A percentile compares a stretch with the other conserved stretches of the same genome.
phyloP scores from a whole-genome alignment of 2,797 vertebrate species.

The Eupleurogrammus muticus region DNA sequence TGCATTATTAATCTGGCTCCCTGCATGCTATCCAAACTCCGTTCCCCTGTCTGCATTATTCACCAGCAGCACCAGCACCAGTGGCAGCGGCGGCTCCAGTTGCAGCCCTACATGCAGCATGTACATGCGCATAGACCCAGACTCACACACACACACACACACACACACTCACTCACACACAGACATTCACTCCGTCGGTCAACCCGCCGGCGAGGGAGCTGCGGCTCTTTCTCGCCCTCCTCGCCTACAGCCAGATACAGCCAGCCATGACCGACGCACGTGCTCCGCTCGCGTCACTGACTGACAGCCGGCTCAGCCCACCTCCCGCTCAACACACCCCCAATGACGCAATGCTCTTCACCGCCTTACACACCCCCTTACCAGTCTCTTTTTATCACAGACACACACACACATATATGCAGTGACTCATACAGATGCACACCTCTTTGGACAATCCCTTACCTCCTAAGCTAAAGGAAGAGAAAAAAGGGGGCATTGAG shows the following conservation, averaged over 20 bases:
- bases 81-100: slow-evolving; percentile 71
- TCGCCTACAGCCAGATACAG: slow-evolving; percentile 77
- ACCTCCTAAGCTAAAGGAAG: slow-evolving; percentile 27
- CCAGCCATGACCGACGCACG: slow-evolving; percentile 85
- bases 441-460: slow-evolving; percentile 32
- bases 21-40: slow-evolving; percentile 71
- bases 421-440: slow-evolving; percentile 56
- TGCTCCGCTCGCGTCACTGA: slow-evolving; percentile 87
- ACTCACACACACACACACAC: slow-evolving; percentile 30
- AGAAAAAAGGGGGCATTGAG: not conserved
- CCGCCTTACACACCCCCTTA: slow-evolving; percentile 58
- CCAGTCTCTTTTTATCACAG: slow-evolving; percentile 42
- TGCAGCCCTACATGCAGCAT: slow-evolving; percentile 65
- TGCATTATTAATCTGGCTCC: slow-evolving; percentile 86
- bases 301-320: slow-evolving; percentile 85
- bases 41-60: slow-evolving; percentile 84
- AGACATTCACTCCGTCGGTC: slow-evolving; percentile 55
- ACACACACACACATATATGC: slow-evolving; percentile 18
- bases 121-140: slow-evolving; percentile 51
- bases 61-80: slow-evolving; percentile 62
- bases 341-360: slow-evolving; percentile 83
- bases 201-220: slow-evolving; percentile 64
- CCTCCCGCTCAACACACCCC: slow-evolving; percentile 81
- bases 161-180: slow-evolving; percentile 29
- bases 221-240: slow-evolving; percentile 77